Base-by-base conservation (phyloP, 1,140 invertebrate genomes). In the Leptonema lineaticorne region DNA sequence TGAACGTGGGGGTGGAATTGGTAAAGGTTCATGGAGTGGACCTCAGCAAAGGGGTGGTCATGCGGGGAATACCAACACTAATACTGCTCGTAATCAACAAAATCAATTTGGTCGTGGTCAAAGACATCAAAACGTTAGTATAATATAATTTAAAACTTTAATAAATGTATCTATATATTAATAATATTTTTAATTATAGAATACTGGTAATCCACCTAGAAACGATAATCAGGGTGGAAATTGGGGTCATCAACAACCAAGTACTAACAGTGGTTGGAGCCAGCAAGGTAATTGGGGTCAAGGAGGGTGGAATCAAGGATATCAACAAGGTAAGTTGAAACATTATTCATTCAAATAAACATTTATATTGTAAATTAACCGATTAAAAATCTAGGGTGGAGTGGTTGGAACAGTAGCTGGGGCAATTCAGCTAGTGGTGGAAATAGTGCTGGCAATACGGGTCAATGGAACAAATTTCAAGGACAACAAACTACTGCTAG, bases 271-370 rank as follows among this genome's bases (percentile, higher is more conserved):
- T 45, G 9, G 20, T 8, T 64, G 62, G 62, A 30, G n/a, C 20
- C 58, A 62, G 20, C 62, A 63, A 66, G 63, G 63, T 4, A 56
- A 66, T 24, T 57, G 53, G 48, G 26, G n/a, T 8, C 46, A 53
- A 20, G 62, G 62, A 26, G 28, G 30, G 20, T 45, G 45, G 20
- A 64, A 64, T 50, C 33, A 18, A 28, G 11, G 16, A 3, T 29
- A 62, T 9, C 56, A 45, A 33, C 57, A 59, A 22, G 50, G 50
- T 53, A 22, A 53, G 27, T 24, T 41, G 2, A 41, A 41, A 2
- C n/a, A n/a, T n/a, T n/a, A n/a, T n/a, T n/a, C n/a, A n/a, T n/a
- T 3, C 14, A 14, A 4, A 45, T 45, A 45, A 14, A 45, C 11
- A 33, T 33, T 33, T 33, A 6, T 33, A 6, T 33, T 33, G 11